These are phyloP conservation scores for Scaptomyza cyrtandrae DNA, from an alignment of 2,888 invertebrate genomes.

Conservation along the genomic window DNA sequence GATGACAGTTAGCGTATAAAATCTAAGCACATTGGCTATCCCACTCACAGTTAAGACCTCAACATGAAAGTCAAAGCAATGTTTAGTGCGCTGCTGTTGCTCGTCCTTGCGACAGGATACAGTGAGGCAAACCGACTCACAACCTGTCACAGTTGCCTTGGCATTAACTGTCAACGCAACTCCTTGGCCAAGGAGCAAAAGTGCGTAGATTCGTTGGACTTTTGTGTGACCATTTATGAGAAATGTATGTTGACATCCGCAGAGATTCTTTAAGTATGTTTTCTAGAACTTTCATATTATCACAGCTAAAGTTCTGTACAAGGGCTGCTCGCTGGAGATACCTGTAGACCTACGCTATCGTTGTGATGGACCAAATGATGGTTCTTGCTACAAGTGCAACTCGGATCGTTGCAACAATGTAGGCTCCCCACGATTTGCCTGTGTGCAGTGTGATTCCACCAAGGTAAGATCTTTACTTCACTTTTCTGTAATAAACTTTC, in stretches of 20 bases:
- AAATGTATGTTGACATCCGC: constrained; percentile 61
- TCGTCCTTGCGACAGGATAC: constrained; percentile 28
- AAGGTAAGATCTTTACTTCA: constrained; percentile 43
- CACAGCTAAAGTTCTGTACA: constrained; percentile 70
- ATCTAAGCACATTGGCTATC: constrained; percentile 34
- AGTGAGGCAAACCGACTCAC: constrained; percentile 63
- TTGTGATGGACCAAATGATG: constrained; percentile 61
- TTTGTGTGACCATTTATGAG: constrained; percentile 81
- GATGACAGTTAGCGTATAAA: constrained; percentile 55
- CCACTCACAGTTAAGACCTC: constrained; percentile 35
- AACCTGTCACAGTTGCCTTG: constrained; percentile 77
- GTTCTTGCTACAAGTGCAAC: constrained; percentile 80
- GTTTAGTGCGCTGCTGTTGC: constrained; percentile 35
- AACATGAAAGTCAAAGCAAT: constrained; percentile 57
- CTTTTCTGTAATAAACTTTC: neutral
- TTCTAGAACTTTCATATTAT: neutral
- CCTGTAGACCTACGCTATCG: constrained; percentile 67
- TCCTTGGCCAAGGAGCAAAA: constrained; percentile 51
- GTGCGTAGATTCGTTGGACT: constrained; percentile 79
- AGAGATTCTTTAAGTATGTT: neutral
- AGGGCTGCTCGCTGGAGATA: constrained; percentile 81
- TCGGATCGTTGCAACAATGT: constrained; percentile 78
- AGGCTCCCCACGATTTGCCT: constrained; percentile 73
- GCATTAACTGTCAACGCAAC: constrained; percentile 79
- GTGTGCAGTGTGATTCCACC: constrained; percentile 79